Base-by-base conservation (phyloP, 2,888 invertebrate genomes). In the Girardia tigrina region DNA sequence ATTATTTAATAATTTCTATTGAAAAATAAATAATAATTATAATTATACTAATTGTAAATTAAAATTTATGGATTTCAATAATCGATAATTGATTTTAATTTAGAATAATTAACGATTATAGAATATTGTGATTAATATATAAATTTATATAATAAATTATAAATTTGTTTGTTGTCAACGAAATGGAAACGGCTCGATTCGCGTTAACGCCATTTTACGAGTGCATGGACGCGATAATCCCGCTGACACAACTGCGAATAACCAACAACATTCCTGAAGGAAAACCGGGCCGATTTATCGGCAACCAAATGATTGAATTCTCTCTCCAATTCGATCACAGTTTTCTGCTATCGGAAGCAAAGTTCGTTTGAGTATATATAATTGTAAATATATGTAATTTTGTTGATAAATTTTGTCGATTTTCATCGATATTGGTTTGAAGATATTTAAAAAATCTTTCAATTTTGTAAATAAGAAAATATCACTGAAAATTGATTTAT, bases 21-120 rank as follows among this genome's bases (percentile, higher is more conserved):
- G 36, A 36, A 12, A 12, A 12, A 36, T 36, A 36, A 12, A 20
- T 56, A 20, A 56, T 2, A 56, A 56, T 56, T 20, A 20, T 56
- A 23, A n/a, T n/a, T n/a, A n/a, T n/a, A n/a, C n/a, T n/a, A 56
- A 56, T 56, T 56, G 6, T 20, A 56, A 12, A 8, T 56, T 56
- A 20, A n/a, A 56, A 56, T 4, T 4, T 56, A 56, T 56, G 56
- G 56, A 56, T 56, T 56, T 56, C n/a, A 8, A 56, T 56, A 12
- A 56, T 56, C 56, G n/a, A 56, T 56, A 56, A 56, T 56, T n/a
- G 56, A 56, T 56, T 56, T 56, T 56, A 56, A n/a, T n/a, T n/a
- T n/a, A n/a, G n/a, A n/a, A n/a, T n/a, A 56, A 4, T 20, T 56
- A 56, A 56, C 56, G 56, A 56, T 56, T 56, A 56, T 56, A 56